Evolutionary conservation across 2,888 invertebrate genomes (phyloP), one percentile per base, ranked within the genome.

Genomic region (Oscheius myriophilus): DNA sequence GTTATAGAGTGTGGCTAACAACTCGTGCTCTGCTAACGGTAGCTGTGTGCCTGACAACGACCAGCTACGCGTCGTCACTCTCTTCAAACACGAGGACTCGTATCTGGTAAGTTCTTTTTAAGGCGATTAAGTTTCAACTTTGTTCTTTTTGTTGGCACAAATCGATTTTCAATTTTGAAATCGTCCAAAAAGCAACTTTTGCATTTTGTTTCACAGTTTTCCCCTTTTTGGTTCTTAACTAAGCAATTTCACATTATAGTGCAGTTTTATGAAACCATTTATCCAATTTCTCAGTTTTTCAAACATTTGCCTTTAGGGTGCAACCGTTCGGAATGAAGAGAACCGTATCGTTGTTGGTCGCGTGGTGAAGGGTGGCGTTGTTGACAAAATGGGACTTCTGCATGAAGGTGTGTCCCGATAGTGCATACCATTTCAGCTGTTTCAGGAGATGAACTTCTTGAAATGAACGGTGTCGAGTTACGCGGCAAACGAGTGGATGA

Each of bases 401-500:
- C 95, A 95, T 87, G 73, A 77, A 61, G 77, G 69, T 69, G 49
- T 51, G n/a, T 46, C 18, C 43, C n/a, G 21, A 43, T 58, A 39
- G 45, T 58, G 42, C 25, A 25, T 33, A 12, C 12, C n/a, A 7
- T 25, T 55, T 12, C 25, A 12, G 16, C 39, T 55, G 14, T 67
- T 53, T 42, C 42, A 88, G 96, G 96, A 69, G 97, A 98, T 87
- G 97, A 97, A 89, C 92, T 95, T 54, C 90, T 97, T 41, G 96
- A 90, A 88, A 95, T 97, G 49, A 97, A 97, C 89, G 95, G 95
- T 42, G 92, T 94, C 70, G 93, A 93, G 86, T 92, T 97, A 92
- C 91, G 95, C 76, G 95, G 96, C 81, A 96, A 96, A 89, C 93
- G 93, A 54, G 94, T 98, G 82, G 95, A 96, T 89, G 96, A 96